phyloP scores from a whole-genome alignment of 2,888 invertebrate genomes.

The Drosophila histrio region DNA sequence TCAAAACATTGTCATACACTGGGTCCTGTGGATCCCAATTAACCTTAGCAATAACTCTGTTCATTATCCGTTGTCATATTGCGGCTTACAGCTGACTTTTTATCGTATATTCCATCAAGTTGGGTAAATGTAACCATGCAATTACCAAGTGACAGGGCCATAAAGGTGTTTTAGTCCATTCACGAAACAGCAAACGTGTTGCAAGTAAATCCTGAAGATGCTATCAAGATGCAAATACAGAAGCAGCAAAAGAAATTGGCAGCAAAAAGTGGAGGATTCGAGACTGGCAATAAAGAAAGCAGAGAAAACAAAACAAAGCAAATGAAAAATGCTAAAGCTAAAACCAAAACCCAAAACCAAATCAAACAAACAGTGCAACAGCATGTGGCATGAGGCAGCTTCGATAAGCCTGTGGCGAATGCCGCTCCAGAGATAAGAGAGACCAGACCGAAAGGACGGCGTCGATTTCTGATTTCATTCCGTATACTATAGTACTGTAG shows the following conservation, averaged over 20 bases:
- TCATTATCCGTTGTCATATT: conserved; percentile 36
- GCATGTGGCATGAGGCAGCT: conserved; percentile 8
- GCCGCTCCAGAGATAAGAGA: conserved; percentile 49
- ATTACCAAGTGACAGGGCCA: conserved; percentile 14
- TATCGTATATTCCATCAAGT: conserved; percentile 2
- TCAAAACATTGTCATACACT: neutral
- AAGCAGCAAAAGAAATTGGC: neutral
- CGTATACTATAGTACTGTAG: conserved; percentile 24
- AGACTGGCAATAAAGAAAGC: conserved; percentile 17
- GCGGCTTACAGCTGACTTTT: conserved; percentile 12
- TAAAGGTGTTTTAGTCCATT: conserved; percentile 24
- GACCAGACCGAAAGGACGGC: conserved; percentile 9
- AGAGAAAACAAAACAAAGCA: conserved; percentile 21
- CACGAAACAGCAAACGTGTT: neutral
- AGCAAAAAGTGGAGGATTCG: neutral
- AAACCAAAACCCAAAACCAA: conserved; percentile 33
- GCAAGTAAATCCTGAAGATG: conserved; percentile 9
- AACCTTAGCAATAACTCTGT: conserved; percentile 3
- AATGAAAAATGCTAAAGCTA: conserved; percentile 31
- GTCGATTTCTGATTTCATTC: conserved; percentile 71
- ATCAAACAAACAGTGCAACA: conserved; percentile 49
- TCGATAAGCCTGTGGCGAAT: conserved; percentile 56
- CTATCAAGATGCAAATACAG: conserved; percentile 18
- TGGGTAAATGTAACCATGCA: conserved; percentile 18
- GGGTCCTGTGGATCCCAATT: conserved; percentile 28